phyloP scores from a whole-genome alignment of 2,888 invertebrate species.

The Xylocampa areola region DNA sequence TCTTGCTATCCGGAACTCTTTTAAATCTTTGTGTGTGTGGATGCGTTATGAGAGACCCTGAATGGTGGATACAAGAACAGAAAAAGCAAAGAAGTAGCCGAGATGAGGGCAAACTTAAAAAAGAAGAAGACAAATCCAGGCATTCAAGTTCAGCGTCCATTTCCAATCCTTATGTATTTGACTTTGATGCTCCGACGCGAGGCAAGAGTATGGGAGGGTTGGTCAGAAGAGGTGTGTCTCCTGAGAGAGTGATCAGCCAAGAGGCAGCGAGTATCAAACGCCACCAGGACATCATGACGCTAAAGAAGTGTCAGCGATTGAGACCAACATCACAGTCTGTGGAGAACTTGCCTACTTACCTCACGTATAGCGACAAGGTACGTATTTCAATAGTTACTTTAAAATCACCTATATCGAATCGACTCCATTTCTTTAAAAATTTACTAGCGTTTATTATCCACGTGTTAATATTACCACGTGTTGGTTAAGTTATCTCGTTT shows the following conservation, averaged over 20 bases:
- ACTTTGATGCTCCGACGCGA: constrained; percentile 73
- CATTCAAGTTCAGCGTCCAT: constrained; percentile 88
- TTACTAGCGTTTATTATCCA: too few relatives aligned
- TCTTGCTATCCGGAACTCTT: constrained; percentile 95
- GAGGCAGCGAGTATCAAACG: constrained; percentile 76
- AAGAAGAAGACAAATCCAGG: constrained; percentile 78
- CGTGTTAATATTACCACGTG: too few relatives aligned
- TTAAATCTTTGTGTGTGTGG: constrained; percentile 96
- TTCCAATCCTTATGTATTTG: constrained; percentile 82
- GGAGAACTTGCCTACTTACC: constrained; percentile 93
- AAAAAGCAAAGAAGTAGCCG: constrained; percentile 79
- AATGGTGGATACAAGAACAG: constrained; percentile 93
- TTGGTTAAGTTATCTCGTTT: neutral
- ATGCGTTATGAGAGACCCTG: constrained; percentile 96
- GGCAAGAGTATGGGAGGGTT: constrained; percentile 79
- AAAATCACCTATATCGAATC: neutral
- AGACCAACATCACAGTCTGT: constrained; percentile 89
- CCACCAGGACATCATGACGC: constrained; percentile 67
- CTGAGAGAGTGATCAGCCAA: constrained; percentile 77
- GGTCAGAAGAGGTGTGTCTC: constrained; percentile 73
- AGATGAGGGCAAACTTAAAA: constrained; percentile 69
- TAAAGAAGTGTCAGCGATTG: constrained; percentile 65
- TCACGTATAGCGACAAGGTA: constrained; percentile 92
- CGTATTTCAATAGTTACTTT: constrained; percentile 20
- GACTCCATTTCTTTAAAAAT: neutral